phyloP scores from a whole-genome alignment of 2,113 vertebrate species.

The Lampris incognitus region DNA sequence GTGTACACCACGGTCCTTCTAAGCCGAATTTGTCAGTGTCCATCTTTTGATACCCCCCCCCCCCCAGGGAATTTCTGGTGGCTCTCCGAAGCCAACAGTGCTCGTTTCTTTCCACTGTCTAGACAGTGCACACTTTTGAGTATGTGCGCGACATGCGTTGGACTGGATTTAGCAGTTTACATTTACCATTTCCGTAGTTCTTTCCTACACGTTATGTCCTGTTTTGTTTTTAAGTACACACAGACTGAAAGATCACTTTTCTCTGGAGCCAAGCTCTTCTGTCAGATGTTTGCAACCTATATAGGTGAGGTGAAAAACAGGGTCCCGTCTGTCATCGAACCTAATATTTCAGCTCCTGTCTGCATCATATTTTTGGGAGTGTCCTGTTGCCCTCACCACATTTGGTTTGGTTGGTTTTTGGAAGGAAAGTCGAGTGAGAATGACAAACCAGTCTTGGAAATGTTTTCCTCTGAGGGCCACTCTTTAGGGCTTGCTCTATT shows the following conservation, averaged over 20 bases:
- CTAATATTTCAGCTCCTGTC: background rate
- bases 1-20: background rate
- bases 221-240: no score
- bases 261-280: no score
- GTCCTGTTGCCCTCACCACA: background rate
- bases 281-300: no score
- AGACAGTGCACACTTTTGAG: background rate
- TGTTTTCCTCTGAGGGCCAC: background rate
- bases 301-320: no score
- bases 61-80: background rate
- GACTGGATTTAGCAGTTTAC: no score
- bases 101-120: background rate
- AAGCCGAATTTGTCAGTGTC: background rate
- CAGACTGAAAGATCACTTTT: no score
- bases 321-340: background rate
- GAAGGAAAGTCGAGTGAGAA: background rate
- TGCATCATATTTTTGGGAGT: background rate
- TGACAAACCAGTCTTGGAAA: no score
- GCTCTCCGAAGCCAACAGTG: background rate
- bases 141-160: no score
- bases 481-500: no score
- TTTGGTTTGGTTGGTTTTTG: constrained; percentile 2
- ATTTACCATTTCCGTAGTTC: background rate
- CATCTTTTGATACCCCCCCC: background rate
- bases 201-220: background rate